Evolutionary conservation across 2,888 invertebrate species (phyloP), one percentile per base, ranked within the genome.

Genomic region (Anagyrus pseudococci): DNA sequence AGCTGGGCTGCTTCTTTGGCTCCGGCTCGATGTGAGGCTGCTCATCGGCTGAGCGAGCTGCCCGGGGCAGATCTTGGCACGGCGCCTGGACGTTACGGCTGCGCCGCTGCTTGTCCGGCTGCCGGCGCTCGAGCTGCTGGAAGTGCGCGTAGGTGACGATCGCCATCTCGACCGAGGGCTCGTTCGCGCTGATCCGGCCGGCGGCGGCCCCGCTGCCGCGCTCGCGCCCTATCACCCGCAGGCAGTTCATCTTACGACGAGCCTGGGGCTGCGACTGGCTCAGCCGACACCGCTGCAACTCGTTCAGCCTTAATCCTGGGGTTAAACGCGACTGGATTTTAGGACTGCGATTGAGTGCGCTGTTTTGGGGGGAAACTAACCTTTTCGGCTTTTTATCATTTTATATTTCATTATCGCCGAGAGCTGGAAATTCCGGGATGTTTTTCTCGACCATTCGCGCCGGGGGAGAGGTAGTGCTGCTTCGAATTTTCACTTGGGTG

Each of bases 291-390:
- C 69, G 71, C 15, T 69, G 70, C 4, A 58, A 60, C 17, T 73
- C 73, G 50, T 76, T 74, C 47, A 77, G 40, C 48, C 65, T 60
- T 8, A 67, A 73, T 43, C 76, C 77, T 75, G 48, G n/a, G n/a
- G 17, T 20, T 22, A 44, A 44, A 6, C 15, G 13, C 13, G 3
- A 25, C 1, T n/a, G 22, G 15, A n/a, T n/a, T 4, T 10, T n/a
- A n/a, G 4, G 15, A 41, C 10, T 15, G n/a, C 29, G 29, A 4
- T 7, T n/a, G 10, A 4, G 4, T 7, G 4, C 13, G 40, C 13
- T 10, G 17, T 41, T 4, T 15, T 4, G 17, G 4, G 8, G 13
- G 50, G 25, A 4, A 4, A 60, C 66, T 71, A 71, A 73, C 73
- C 73, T 71, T 73, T 73, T 53, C 70, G 70, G 65, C 73, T 72